Percentiles rank a stretch among this genome's conserved stretches.
phyloP scores from a whole-genome alignment of 2,888 invertebrate genomes.

The Artemia sinica region DNA sequence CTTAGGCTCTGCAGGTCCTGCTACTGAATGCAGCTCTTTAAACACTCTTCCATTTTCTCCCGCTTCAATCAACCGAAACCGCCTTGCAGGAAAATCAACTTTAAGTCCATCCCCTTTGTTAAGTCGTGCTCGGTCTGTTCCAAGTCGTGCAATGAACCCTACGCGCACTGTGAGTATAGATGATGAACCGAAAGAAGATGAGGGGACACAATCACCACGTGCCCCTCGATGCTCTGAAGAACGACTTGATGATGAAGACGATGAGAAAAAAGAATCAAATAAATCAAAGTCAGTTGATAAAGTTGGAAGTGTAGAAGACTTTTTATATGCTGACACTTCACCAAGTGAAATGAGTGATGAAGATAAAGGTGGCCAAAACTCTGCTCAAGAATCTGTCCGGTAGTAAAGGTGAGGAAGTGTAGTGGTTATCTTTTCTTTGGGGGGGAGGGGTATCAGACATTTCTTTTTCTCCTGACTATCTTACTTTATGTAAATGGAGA shows the following conservation, averaged over 20 bases:
- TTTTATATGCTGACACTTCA: constrained; percentile 4
- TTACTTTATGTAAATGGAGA: no score
- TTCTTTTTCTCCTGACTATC: no score
- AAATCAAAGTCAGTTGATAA: constrained; percentile 12
- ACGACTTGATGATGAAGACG: constrained; percentile 8
- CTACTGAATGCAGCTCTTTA: not conserved
- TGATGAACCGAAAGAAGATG: not conserved
- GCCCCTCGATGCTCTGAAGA: constrained; percentile 8
- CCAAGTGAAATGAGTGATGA: constrained; percentile 12
- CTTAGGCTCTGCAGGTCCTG: constrained; percentile 27
- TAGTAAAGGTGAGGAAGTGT: not conserved
- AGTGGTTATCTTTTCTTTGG: no score
- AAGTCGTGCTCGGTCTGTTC: not conserved
- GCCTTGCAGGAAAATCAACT: not conserved
- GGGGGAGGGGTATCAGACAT: no score
- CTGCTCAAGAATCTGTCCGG: not conserved
- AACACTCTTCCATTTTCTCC: constrained; percentile 7
- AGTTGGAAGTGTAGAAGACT: constrained; percentile 7
- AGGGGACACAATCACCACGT: not conserved
- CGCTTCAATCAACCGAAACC: constrained; percentile 5
- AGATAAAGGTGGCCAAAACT: not conserved
- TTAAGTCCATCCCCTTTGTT: not conserved
- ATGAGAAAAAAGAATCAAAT: not conserved
- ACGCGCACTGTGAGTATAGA: not conserved
- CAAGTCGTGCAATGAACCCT: constrained; percentile 6